Base-by-base conservation (phyloP, 1,140 invertebrate genomes). In the Nilaparvata lugens region DNA sequence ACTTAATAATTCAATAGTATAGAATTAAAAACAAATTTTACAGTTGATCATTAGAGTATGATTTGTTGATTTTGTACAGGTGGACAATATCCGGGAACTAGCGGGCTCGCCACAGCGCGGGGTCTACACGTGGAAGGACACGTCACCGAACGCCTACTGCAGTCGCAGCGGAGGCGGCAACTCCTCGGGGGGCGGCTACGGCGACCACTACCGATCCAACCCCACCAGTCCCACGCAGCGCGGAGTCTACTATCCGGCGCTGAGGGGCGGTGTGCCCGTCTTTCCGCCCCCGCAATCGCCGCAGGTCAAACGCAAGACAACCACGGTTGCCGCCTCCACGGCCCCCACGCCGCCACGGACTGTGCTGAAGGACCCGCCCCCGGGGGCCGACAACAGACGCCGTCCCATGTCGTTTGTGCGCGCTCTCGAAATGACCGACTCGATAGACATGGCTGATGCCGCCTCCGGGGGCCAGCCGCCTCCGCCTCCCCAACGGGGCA, bases 331-430 rank as follows among this genome's bases (percentile, higher is more conserved):
- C 4, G 31, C 9, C 13, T 11, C 31, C 31, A 1, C 31, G 7
- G 31, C 31, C 9, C 7, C 31, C 25, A 71, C 72, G 2, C 74
- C 75, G 73, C 70, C 69, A 21, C 31, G n/a, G n/a, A n/a, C n/a
- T n/a, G n/a, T n/a, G n/a, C n/a, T n/a, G n/a, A n/a, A n/a, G n/a
- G n/a, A n/a, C n/a, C n/a, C n/a, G n/a, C 71, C 77, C 3, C 76
- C 76, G 1, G 69, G 72, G 11, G 62, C 69, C 5, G 75, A 80
- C 62, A 74, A 73, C 21, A 70, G 79, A 61, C 78, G 79, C 43
- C 79, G 93, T 51, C 93, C 94, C 1, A 91, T 95, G 80, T 93
- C 91, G 35, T 95, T 96, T 76, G 89, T 95, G 21, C 83, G 91
- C 63, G 93, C 91, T 6, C 77, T 95, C 19, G 92, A 95, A 77